Conservation (phyloP, 2,888 invertebrate genomes). For the Agonopterix heracliana region DNA sequence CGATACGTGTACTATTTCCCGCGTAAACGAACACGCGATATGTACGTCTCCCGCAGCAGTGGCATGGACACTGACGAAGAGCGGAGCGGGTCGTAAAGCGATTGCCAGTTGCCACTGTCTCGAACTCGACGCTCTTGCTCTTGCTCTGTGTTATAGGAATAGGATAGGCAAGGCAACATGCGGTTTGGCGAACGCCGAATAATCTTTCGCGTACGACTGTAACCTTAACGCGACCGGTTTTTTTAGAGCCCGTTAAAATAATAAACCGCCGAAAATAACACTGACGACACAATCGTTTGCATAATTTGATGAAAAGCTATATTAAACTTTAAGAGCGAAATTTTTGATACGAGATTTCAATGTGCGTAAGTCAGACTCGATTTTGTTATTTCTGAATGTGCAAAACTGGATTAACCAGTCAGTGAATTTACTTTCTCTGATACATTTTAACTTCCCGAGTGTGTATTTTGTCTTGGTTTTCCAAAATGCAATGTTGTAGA, state of each 20-base stretch:
- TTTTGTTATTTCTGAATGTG: not conserved
- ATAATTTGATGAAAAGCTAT: constrained; percentile 17
- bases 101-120: not conserved
- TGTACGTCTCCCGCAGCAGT: constrained; percentile 34
- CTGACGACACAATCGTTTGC: constrained; percentile 18
- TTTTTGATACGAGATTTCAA: constrained; percentile 6
- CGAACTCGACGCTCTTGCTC: not conserved
- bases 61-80: constrained; percentile 34
- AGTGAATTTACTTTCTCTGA: not conserved
- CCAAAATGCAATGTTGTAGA: too few species aligned
- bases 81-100: not conserved
- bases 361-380: not conserved
- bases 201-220: constrained; percentile 29
- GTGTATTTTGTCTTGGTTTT: too few species aligned
- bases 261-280: constrained; percentile 41
- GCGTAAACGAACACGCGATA: constrained; percentile 36
- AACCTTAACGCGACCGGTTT: constrained; percentile 49
- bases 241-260: constrained; percentile 31
- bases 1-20: constrained; percentile 32
- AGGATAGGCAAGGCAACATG: constrained; percentile 11
- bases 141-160: too few species aligned
- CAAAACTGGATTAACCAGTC: not conserved
- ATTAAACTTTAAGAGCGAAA: not conserved
- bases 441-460: too few species aligned
- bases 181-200: constrained; percentile 15